Evolutionary conservation across 2,888 invertebrate genomes (phyloP), one percentile per base, ranked within the genome.

Genomic region (Caenorhabditis sinica): DNA sequence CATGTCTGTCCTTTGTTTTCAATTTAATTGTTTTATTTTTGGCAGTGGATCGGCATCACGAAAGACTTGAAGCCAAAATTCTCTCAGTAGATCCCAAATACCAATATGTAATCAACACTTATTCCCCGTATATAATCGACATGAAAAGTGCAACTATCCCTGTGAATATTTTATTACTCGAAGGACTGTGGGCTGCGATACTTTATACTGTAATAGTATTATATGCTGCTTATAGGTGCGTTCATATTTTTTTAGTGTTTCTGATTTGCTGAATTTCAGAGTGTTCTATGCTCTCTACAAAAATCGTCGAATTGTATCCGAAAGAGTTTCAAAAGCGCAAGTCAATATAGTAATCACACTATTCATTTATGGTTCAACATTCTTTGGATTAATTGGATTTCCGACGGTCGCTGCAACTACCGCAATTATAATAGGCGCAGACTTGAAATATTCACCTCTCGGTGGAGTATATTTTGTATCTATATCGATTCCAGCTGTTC

Each of bases 71-170:
- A 25, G 23, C n/a, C 15, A 40, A 33, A n/a, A 66, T 75, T 33
- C 25, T 75, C 15, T 5, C 20, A 3, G 58, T 58, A 0, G 66
- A 58, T 23, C 45, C 58, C 0, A 28, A 56, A 30, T 75, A 15
- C 20, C 56, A 58, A 45, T 75, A 66, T 23, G 23, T 75, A 1
- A 40, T 74, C 0, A 33, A 56, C 23, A 74, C 66, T 20, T 81
- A 69, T 53, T 61, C 74, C 0, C 68, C 68, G 0, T 74, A 69
- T 51, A 60, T 74, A 0, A 30, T 81, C 17, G 61, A 74, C 28
- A 20, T 81, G 74, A 68, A 74, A 23, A 43, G 28, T 23, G 66
- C 81, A 2, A 81, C 68, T 2, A 53, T 69, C 17, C 74, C 81
- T 2, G 74, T 81, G 68, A 74, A 74, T 33, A 28, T 81, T 20